These are phyloP conservation scores for Oxyura jamaicensis DNA, from an alignment of 2,113 vertebrate species.

Conservation along the genomic window DNA sequence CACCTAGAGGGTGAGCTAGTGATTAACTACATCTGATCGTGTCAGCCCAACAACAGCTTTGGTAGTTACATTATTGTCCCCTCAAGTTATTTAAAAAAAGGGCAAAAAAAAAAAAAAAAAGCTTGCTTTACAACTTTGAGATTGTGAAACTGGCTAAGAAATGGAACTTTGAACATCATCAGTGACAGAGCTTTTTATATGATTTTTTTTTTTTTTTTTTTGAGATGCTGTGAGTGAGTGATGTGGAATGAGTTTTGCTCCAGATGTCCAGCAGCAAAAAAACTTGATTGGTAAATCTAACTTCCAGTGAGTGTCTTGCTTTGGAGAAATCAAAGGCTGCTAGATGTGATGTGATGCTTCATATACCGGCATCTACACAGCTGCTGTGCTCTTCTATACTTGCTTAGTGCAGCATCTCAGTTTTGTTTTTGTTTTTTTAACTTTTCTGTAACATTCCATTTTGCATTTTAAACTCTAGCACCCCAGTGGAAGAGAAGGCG, in stretches of 20 bases:
- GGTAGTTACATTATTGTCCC: background rate
- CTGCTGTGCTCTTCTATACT: background rate
- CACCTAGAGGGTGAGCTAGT: background rate
- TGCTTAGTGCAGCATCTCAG: background rate
- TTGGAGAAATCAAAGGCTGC: background rate
- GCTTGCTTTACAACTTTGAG: too few species aligned
- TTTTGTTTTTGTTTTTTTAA: background rate
- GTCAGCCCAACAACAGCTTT: background rate
- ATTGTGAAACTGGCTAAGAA: background rate
- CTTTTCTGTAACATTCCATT: background rate
- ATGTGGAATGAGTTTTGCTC: background rate
- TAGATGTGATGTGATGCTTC: background rate
- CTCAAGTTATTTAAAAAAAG: background rate
- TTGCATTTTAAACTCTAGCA: background rate
- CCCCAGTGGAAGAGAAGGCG: background rate
- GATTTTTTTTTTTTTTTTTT: background rate
- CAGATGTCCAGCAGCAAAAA: background rate
- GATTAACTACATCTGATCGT: background rate
- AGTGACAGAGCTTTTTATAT: background rate
- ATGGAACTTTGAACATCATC: background rate
- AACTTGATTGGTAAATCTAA: background rate
- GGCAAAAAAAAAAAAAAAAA: too few species aligned
- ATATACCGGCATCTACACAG: rapidly evolving
- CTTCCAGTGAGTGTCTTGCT: background rate
- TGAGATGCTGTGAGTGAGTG: background rate